Percentiles rank a stretch among this genome's conserved stretches.
Evolutionary conservation across 2,888 invertebrate genomes (phyloP).

Genomic region (Athrips mouffetella): DNA sequence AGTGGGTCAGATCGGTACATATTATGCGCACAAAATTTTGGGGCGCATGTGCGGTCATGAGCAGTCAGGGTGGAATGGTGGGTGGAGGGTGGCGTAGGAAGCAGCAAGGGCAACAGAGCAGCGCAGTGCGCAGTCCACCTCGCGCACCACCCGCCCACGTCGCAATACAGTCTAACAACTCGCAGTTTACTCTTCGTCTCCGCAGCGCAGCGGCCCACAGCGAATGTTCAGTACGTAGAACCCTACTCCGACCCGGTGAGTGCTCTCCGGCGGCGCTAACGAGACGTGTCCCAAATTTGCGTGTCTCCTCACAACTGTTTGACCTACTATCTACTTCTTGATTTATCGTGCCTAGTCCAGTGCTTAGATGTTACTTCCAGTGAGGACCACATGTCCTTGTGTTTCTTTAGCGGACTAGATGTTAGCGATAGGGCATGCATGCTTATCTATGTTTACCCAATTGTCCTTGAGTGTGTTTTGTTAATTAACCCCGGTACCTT

Average conservation of each 20-base stretch:
- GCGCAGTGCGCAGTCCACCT: slow-evolving; percentile 30
- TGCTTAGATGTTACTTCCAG: slow-evolving; percentile 53
- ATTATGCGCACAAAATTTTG: not conserved
- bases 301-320: slow-evolving; percentile 36
- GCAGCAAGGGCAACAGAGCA: slow-evolving; percentile 23
- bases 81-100: slow-evolving; percentile 20
- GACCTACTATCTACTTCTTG: slow-evolving; percentile 34
- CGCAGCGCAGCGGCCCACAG: slow-evolving; percentile 34
- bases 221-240: slow-evolving; percentile 45
- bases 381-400: slow-evolving; percentile 45
- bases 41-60: slow-evolving; percentile 42
- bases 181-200: slow-evolving; percentile 40
- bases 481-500: slow-evolving; percentile 46
- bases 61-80: slow-evolving; percentile 25
- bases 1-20: slow-evolving; percentile 44
- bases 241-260: slow-evolving; percentile 52
- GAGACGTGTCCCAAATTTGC: slow-evolving; percentile 24
- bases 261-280: slow-evolving; percentile 28
- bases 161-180: slow-evolving; percentile 41
- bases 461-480: slow-evolving; percentile 55
- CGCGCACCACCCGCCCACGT: slow-evolving; percentile 29
- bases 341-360: slow-evolving; percentile 47
- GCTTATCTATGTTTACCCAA: slow-evolving; percentile 60
- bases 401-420: slow-evolving; percentile 57
- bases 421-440: slow-evolving; percentile 71